Percentiles rank a stretch among this genome's conserved stretches.
phyloP scores from a whole-genome alignment of 2,888 invertebrate genomes.

The Hylaea fasciaria region DNA sequence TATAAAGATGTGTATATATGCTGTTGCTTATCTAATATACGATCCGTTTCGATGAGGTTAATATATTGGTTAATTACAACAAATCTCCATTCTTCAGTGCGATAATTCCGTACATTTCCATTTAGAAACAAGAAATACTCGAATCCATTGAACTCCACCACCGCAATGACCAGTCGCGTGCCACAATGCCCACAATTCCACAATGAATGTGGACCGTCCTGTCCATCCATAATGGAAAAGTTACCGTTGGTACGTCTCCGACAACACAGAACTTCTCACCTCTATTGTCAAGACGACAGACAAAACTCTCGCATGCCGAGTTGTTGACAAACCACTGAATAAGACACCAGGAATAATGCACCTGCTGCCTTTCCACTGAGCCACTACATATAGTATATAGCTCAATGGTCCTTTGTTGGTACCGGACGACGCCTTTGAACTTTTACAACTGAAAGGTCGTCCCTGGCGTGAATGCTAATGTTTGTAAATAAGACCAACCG shows the following conservation, averaged over 20 bases:
- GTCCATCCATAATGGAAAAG: conserved; percentile 36
- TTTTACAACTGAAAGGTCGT: conserved; percentile 8
- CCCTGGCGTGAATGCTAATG: conserved; percentile 20
- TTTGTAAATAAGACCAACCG: conserved; percentile 1
- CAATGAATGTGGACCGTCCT: conserved; percentile 34
- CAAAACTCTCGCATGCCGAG: conserved; percentile 3
- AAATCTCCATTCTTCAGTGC: too few species aligned
- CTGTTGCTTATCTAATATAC: too few species aligned
- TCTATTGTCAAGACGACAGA: conserved; percentile 30
- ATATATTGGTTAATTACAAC: too few species aligned
- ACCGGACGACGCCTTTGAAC: not conserved
- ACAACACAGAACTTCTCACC: conserved; percentile 14
- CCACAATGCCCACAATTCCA: conserved; percentile 6
- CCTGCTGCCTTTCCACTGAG: not conserved
- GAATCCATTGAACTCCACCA: too few species aligned
- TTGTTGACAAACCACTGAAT: conserved; percentile 16
- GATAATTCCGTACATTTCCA: too few species aligned
- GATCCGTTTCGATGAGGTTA: too few species aligned
- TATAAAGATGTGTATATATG: too few species aligned
- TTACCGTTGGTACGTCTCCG: conserved; percentile 19
- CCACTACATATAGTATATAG: too few species aligned
- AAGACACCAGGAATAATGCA: conserved; percentile 6
- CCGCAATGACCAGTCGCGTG: conserved; percentile 5
- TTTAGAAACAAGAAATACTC: too few species aligned
- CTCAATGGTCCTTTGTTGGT: not conserved